Base-by-base conservation (phyloP, 92 coral and sea anemone genomes). In the Virgularia gustaviana region DNA sequence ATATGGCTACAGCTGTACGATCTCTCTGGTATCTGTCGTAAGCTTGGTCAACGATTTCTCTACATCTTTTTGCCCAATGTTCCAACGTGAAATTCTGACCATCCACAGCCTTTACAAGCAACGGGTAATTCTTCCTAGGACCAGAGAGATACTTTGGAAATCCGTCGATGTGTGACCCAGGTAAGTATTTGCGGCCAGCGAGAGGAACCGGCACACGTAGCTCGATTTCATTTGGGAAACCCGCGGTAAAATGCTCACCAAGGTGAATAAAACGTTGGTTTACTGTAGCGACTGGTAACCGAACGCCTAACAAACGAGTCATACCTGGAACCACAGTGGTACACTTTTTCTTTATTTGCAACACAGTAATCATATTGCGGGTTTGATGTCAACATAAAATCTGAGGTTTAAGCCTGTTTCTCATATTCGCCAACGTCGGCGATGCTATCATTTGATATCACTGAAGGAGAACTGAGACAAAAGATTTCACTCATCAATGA, bases 101-200 rank as follows among this genome's bases (percentile, higher is more conserved):
- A 24, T 68, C 27, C 28, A 59, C 29, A 38, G 36, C 82, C 47
- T 57, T 15, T 6, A 81, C 30, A 28, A 63, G 59, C 52, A 51
- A 34, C 31, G 83, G 83, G 56, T 49, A 78, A 20, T 75, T 45
- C 9, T 54, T 70, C 42, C 78, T 78, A 9, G 78, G 78, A 47
- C 47, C 49, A 66, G 76, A 63, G 25, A 78, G 83, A 56, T 54
- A 78, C 61, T 83, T 78, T 78, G 87, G 88, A 77, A 83, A 49
- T 5, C 84, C 88, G 16, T 34, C 75, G 24, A 37, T 52, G 16
- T 49, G 8, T 5, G 88, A 79, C 2, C 88, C 83, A 13, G 84
- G 84, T 36, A 83, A 49, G 25, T 32, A 57, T 52, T 44, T 75
- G 36, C 88, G 61, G 64, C 56, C 81, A 63, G 62, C 65, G 39